phyloP scores from a whole-genome alignment of 2,113 vertebrate species.

The Gallinago jamesoni region DNA sequence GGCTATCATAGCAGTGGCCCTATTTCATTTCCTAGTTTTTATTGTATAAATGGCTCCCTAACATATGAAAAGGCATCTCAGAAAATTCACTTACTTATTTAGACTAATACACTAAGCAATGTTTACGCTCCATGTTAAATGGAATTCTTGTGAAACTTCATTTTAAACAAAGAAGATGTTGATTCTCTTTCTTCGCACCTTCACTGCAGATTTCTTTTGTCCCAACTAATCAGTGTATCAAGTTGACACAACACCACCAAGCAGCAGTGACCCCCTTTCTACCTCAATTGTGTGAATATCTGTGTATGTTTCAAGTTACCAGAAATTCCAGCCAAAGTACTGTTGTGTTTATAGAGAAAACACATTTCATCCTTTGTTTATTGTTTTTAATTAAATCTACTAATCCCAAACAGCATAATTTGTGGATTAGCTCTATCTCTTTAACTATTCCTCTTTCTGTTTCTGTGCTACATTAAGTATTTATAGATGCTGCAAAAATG shows the following conservation, averaged over 20 bases:
- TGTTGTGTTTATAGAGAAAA: not conserved
- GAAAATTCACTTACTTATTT: constrained; percentile 6
- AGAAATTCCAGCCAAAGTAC: not conserved
- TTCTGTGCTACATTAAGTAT: not conserved
- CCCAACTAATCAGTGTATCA: not conserved
- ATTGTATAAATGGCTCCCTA: constrained; percentile 37
- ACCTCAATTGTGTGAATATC: not conserved
- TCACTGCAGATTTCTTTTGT: not conserved
- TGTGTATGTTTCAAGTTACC: not conserved
- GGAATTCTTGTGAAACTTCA: not conserved
- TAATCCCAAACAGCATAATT: not conserved
- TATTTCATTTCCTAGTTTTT: not conserved
- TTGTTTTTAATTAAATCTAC: not conserved
- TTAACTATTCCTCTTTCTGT: not conserved
- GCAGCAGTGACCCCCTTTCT: not conserved
- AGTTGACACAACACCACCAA: not conserved
- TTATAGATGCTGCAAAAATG: not conserved
- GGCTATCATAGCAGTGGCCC: not conserved
- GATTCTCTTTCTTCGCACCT: not conserved
- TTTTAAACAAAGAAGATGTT: not conserved
- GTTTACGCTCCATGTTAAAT: not conserved
- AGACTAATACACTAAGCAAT: not conserved
- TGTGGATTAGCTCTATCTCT: not conserved
- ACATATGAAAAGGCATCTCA: not conserved
- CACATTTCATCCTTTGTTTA: not conserved